These are phyloP conservation scores for Agrotis clavis DNA, from an alignment of 2,888 invertebrate species.

Conservation along the genomic window DNA sequence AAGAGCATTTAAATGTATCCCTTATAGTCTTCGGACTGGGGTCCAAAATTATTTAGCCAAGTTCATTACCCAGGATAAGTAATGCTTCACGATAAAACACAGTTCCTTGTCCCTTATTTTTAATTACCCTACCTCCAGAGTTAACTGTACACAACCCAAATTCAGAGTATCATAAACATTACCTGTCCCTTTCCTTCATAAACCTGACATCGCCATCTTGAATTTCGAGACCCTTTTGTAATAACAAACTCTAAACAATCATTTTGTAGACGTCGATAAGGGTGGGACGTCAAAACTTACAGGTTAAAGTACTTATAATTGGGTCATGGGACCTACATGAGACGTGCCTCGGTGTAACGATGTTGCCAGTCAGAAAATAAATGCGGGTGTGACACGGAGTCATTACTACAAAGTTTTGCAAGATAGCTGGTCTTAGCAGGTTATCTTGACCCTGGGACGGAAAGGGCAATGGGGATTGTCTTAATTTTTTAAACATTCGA, in stretches of 20 bases:
- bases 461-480: no score
- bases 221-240: constrained; percentile 48
- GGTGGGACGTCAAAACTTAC: constrained; percentile 39
- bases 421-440: no score
- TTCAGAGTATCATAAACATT: constrained; percentile 29
- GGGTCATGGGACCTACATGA: constrained; percentile 28
- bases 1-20: constrained; percentile 2
- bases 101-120: constrained; percentile 19
- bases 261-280: constrained; percentile 45
- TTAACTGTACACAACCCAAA: constrained; percentile 49
- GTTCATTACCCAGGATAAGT: constrained; percentile 19
- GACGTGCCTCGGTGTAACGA: constrained; percentile 9
- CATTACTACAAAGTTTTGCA: neutral
- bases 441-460: no score
- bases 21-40: neutral
- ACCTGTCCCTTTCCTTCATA: constrained; percentile 31
- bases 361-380: constrained; percentile 37
- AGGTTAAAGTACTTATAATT: constrained; percentile 33
- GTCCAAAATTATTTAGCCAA: neutral
- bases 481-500: no score
- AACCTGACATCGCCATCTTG: constrained; percentile 47
- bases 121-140: constrained; percentile 40
- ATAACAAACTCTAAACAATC: constrained; percentile 56
- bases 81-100: constrained; percentile 29
- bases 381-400: constrained; percentile 7